Conservation (phyloP, 1,140 invertebrate genomes). For the Pseudomyrmex gracilis region DNA sequence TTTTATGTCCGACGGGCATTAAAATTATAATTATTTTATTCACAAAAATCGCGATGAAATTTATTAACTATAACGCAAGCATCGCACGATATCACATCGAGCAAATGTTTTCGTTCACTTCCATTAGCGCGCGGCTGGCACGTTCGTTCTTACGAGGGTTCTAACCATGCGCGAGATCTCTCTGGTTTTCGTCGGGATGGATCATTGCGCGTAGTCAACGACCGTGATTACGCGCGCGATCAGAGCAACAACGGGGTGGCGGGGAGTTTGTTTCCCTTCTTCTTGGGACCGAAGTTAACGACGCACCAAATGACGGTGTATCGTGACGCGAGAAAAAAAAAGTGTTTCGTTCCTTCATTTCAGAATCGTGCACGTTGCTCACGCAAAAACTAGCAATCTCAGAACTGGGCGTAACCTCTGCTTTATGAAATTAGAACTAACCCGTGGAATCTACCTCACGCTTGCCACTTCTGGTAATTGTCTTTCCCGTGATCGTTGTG, state of each 20-base stretch:
- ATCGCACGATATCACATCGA: background rate
- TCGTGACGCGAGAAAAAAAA: constrained; percentile 23
- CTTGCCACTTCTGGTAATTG: background rate
- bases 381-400: constrained; percentile 30
- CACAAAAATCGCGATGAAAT: too few species aligned
- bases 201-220: constrained; percentile 11
- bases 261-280: background rate
- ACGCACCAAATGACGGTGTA: constrained; percentile 23
- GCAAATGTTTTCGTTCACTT: constrained; percentile 4
- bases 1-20: background rate
- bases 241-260: background rate
- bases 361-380: background rate
- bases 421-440: constrained; percentile 60
- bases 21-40: too few species aligned
- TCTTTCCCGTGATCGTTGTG: constrained; percentile 35
- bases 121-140: background rate
- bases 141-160: background rate
- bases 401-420: constrained; percentile 34
- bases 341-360: background rate
- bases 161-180: constrained; percentile 3
- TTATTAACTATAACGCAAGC: background rate
- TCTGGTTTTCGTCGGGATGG: background rate
- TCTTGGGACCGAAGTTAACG: constrained; percentile 25
- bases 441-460: background rate
- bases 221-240: constrained; percentile 31